A percentile compares a stretch with the other conserved stretches of the same genome.
These are phyloP conservation scores for Tupiocoris notatus DNA, from an alignment of 2,888 invertebrate genomes.

Conservation along the genomic window DNA sequence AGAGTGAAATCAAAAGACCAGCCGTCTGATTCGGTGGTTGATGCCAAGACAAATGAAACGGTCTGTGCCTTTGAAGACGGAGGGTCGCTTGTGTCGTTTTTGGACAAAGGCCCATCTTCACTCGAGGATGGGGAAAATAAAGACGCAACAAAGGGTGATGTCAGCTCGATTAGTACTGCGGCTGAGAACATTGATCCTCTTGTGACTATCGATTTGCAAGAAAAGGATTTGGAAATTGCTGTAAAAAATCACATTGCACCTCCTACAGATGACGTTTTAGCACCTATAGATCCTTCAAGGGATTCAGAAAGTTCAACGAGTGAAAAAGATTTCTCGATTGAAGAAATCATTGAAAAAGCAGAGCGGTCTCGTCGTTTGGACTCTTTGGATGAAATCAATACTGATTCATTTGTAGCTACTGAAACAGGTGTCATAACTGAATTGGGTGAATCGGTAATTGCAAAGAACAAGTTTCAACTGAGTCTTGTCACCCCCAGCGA, in stretches of 20 bases:
- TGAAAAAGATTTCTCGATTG: constrained; percentile 34
- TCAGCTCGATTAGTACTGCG: background rate
- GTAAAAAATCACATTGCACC: constrained; percentile 3
- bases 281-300: constrained; percentile 8
- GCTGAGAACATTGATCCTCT: background rate
- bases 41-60: constrained; percentile 20
- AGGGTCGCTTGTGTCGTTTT: constrained; percentile 14
- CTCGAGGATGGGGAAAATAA: background rate
- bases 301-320: constrained; percentile 28
- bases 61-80: background rate
- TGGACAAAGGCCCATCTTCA: background rate
- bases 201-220: background rate
- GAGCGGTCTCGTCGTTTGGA: background rate
- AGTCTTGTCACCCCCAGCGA: background rate
- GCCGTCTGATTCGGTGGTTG: background rate
- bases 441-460: background rate
- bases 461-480: background rate
- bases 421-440: background rate
- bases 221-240: background rate
- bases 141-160: background rate
- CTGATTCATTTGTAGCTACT: background rate
- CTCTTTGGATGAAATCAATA: constrained; percentile 17
- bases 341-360: constrained; percentile 35
- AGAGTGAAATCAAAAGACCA: constrained; percentile 7
- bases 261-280: constrained; percentile 5